A percentile compares a stretch with the other conserved stretches of the same genome.
Evolutionary conservation across 2,888 invertebrate species (phyloP).

Genomic region (Ariolimax columbianus): DNA sequence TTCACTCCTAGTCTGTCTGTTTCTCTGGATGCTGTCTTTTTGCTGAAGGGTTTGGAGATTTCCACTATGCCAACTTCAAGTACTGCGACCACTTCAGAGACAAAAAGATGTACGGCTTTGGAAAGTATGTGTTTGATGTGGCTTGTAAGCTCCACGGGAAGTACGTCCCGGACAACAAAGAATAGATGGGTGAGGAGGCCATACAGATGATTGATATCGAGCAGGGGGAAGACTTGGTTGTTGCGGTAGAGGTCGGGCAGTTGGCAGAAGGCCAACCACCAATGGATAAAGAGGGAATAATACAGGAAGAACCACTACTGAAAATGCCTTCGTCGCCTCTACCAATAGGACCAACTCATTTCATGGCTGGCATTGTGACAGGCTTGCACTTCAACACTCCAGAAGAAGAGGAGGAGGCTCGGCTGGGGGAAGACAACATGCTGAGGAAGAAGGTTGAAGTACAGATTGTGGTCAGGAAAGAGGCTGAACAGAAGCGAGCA

Average conservation of each 20-base stretch:
- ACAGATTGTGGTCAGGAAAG: conserved; percentile 24
- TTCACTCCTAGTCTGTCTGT: too few relatives aligned
- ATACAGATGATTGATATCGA: conserved; percentile 42
- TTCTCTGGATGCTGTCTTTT: too few relatives aligned
- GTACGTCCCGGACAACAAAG: conserved; percentile 37
- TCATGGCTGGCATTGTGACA: not conserved
- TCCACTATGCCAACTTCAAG: too few relatives aligned
- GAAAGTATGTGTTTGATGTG: conserved; percentile 48
- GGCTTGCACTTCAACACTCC: conserved; percentile 36
- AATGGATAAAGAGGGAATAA: not conserved
- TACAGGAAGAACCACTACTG: conserved; percentile 13
- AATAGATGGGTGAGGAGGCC: conserved; percentile 16
- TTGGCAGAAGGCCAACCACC: conserved; percentile 19
- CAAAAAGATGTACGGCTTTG: conserved; percentile 47
- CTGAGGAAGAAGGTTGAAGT: too few relatives aligned
- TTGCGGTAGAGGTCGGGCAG: conserved; percentile 1
- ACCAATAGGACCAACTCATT: conserved; percentile 43
- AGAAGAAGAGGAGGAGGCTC: too few relatives aligned
- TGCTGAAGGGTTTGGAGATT: too few relatives aligned
- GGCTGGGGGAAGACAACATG: too few relatives aligned
- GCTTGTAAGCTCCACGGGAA: conserved; percentile 43
- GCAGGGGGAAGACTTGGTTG: conserved; percentile 36
- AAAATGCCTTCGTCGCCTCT: conserved; percentile 42
- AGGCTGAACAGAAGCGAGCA: too few relatives aligned
- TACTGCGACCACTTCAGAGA: too few relatives aligned